phyloP scores from a whole-genome alignment of 2,888 invertebrate genomes.

The Nephrotoma flavescens region DNA sequence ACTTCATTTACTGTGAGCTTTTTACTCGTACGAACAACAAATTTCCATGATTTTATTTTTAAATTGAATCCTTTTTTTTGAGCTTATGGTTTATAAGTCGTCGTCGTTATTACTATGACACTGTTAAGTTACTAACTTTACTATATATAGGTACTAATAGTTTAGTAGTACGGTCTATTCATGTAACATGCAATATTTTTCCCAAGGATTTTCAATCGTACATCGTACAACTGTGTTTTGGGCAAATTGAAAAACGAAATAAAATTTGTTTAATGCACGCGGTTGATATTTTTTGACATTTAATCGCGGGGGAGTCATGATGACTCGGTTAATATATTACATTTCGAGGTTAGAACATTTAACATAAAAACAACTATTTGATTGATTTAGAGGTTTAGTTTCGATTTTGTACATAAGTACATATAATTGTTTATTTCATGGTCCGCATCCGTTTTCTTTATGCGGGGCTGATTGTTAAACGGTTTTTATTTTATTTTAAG shows the following conservation, averaged over 20 bases:
- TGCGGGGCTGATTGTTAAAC: not conserved
- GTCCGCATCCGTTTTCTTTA: not conserved
- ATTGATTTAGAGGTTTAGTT: not conserved
- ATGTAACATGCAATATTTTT: not conserved
- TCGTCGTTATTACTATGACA: not conserved
- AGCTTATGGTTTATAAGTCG: not conserved
- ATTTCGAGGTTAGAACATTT: not conserved
- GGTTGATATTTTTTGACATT: not conserved
- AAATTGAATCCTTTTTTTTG: not conserved
- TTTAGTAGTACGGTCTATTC: not conserved
- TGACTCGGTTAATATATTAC: not conserved
- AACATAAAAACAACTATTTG: not conserved
- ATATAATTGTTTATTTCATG: not conserved
- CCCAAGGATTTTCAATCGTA: not conserved
- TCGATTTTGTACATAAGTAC: not conserved
- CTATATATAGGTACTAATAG: not conserved
- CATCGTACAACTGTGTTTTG: not conserved
- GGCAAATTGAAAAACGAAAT: not conserved
- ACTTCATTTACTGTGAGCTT: not conserved
- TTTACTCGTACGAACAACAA: not conserved
- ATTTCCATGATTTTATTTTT: not conserved
- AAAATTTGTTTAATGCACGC: not conserved
- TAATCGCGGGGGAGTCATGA: not conserved
- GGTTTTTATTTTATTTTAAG: not conserved
- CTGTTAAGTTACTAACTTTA: too few species aligned